Evolutionary conservation across 2,888 invertebrate genomes (phyloP).

Genomic region (Blastobasis lacticolella): DNA sequence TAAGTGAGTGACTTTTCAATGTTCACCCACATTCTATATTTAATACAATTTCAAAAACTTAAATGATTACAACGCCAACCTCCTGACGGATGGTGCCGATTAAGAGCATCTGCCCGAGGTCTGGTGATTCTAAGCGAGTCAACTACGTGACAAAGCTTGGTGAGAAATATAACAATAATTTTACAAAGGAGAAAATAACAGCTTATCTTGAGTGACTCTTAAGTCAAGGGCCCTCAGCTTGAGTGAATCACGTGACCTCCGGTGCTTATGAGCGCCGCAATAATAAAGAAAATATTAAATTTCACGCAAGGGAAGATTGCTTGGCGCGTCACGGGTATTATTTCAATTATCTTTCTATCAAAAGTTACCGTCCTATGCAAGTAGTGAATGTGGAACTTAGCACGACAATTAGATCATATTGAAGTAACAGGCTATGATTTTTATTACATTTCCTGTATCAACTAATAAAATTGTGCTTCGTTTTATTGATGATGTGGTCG

Average conservation of each 20-base stretch:
- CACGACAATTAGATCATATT: too few relatives aligned
- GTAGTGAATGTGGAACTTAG: too few relatives aligned
- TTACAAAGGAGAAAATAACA: conserved; percentile 23
- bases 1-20: not conserved
- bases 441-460: too few relatives aligned
- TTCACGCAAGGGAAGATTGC: too few relatives aligned
- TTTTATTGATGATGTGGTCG: too few relatives aligned
- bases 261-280: not conserved
- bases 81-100: conserved; percentile 18
- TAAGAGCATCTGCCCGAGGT: conserved; percentile 19
- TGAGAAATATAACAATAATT: conserved; percentile 25
- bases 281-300: too few relatives aligned
- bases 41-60: not conserved
- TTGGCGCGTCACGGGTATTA: too few relatives aligned
- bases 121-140: conserved; percentile 4
- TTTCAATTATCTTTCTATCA: too few relatives aligned
- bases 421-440: too few relatives aligned
- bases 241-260: conserved; percentile 1
- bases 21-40: not conserved
- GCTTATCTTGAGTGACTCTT: conserved; percentile 28
- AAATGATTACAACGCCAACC: conserved; percentile 3
- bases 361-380: too few relatives aligned
- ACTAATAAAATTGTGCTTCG: too few relatives aligned
- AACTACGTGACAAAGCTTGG: conserved; percentile 12
- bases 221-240: conserved; percentile 21